phyloP scores from a whole-genome alignment of 2,797 vertebrate genomes.

The Tapera naevia region DNA sequence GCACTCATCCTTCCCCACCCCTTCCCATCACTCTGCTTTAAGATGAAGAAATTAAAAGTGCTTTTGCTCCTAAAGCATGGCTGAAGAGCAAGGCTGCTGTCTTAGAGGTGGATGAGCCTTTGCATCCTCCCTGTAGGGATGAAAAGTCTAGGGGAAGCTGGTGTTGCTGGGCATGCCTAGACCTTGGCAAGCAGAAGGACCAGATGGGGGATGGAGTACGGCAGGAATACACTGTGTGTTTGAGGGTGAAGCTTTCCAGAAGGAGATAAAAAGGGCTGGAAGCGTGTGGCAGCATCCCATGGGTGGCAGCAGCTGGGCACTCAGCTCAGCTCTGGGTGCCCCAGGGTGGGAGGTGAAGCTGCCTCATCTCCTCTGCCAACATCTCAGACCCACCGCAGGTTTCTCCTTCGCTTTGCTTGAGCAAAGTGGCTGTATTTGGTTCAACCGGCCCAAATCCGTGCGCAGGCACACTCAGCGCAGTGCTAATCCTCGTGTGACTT shows the following conservation, averaged over 20 bases:
- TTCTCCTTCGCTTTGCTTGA: background rate
- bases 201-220: rapidly evolving
- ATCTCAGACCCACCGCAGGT: rapidly evolving
- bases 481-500: background rate
- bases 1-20: background rate
- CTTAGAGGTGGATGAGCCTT: background rate
- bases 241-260: background rate
- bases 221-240: background rate
- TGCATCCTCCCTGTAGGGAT: background rate
- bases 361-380: background rate
- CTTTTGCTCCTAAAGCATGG: background rate
- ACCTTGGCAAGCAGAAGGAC: background rate
- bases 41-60: background rate
- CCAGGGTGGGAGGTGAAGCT: background rate
- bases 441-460: background rate
- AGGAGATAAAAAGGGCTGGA: background rate
- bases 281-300: rapidly evolving
- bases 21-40: background rate
- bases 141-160: background rate
- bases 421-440: background rate
- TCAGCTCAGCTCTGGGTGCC: rapidly evolving
- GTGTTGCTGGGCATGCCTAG: background rate
- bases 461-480: rapidly evolving
- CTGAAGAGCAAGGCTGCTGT: background rate
- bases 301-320: background rate